Conservation (phyloP, 1,140 invertebrate genomes). For the Phymastichus coffea region DNA sequence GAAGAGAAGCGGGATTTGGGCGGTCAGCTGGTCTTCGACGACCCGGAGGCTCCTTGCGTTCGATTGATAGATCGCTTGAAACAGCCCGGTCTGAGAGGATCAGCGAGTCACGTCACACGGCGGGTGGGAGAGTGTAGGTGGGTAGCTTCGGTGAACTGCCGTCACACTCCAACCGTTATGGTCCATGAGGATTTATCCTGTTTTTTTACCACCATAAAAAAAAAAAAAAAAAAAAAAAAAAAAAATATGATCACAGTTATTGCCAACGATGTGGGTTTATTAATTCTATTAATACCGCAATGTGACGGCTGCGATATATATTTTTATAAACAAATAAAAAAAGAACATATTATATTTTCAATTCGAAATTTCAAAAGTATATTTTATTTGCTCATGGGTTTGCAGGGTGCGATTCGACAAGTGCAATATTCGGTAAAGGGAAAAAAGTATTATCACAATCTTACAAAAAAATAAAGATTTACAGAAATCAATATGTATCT, state of each 20-base stretch:
- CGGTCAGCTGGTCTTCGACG: too few relatives aligned
- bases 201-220: too few relatives aligned
- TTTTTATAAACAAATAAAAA: constrained; percentile 12
- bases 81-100: too few relatives aligned
- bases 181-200: too few relatives aligned
- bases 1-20: too few relatives aligned
- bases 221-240: background rate
- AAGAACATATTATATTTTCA: background rate
- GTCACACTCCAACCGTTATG: too few relatives aligned
- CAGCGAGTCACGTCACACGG: too few relatives aligned
- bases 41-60: too few relatives aligned
- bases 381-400: constrained; percentile 29
- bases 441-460: constrained; percentile 18
- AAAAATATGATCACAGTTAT: too few relatives aligned
- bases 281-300: constrained; percentile 13
- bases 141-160: too few relatives aligned
- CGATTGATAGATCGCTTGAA: too few relatives aligned
- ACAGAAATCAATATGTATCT: background rate
- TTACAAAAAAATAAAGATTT: constrained; percentile 7
- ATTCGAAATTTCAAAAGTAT: constrained; percentile 11
- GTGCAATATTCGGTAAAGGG: constrained; percentile 18
- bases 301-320: background rate
- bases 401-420: constrained; percentile 19
- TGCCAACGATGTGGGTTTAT: constrained; percentile 30
- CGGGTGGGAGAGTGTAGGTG: too few relatives aligned